Base-by-base conservation (phyloP, 2,888 invertebrate genomes). In the Epistrophe grossulariae region DNA sequence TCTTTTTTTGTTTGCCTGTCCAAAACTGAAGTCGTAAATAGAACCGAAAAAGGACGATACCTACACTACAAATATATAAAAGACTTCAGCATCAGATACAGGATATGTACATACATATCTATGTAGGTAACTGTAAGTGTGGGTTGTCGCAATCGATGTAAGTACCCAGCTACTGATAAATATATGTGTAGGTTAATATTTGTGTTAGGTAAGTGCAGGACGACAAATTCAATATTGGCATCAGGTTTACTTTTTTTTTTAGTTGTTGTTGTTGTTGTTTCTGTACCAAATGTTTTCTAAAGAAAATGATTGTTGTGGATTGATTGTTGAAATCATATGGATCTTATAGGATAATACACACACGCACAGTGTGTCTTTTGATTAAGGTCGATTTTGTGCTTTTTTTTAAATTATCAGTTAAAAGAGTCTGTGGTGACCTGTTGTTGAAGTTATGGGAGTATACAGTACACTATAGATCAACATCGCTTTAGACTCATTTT, bases 121-220 rank as follows among this genome's bases (percentile, higher is more conserved):
- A 31, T 31, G 3, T 28, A 35, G 7, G 31, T 15, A 55, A 1
- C 15, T 15, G 6, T 55, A 50, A 60, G 24, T 62, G 24, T 11
- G 19, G 64, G 13, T 50, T 83, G 62, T 70, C 68, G 24, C 48
- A 84, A 48, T 52, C 50, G 70, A 57, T 79, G 57, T 84, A 71
- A 79, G 57, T 64, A 74, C 40, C 60, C 45, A 55, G 10, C 55
- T 24, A 68, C 38, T 35, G 45, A 57, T 70, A 73, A 60, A 68
- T 55, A 68, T 28, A 64, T 43, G 28, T 24, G n/a, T 70, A 24
- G 68, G 68, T 50, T 66, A 50, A 70, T 55, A 52, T 70, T 60
- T 60, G 40, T 40, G 19, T 24, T 38, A 40, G 60, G 68, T 70
- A 68, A 68, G 55, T 70, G 55, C 40, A 40, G 24, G 70, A 70